Percentiles rank a stretch among this genome's conserved stretches.
These are phyloP conservation scores for Chloroclystis v-ata DNA, from an alignment of 2,888 invertebrate genomes.

Conservation along the genomic window DNA sequence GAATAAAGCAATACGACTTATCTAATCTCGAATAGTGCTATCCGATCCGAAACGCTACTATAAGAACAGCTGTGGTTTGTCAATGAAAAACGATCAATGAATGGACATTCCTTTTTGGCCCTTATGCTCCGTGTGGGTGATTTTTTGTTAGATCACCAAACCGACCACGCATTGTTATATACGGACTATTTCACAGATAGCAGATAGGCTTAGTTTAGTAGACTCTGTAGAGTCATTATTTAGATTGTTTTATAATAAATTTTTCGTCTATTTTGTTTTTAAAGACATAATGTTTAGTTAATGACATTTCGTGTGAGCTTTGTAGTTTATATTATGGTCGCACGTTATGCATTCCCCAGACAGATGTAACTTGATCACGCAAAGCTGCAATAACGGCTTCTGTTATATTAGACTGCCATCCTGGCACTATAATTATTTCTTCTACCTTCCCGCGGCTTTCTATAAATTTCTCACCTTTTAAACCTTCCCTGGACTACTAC, in stretches of 20 bases:
- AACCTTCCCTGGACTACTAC: no score
- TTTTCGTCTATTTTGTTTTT: slow-evolving; percentile 23
- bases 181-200: slow-evolving; percentile 22
- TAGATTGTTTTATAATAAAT: slow-evolving; percentile 19
- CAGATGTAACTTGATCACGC: slow-evolving; percentile 45
- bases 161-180: slow-evolving; percentile 21
- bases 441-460: no score
- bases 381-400: slow-evolving; percentile 48
- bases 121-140: slow-evolving; percentile 37
- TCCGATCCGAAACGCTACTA: slow-evolving; percentile 28
- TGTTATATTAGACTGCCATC: slow-evolving; percentile 54
- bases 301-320: slow-evolving; percentile 39
- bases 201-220: no score
- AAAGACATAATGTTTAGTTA: slow-evolving; percentile 39
- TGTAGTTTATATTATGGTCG: slow-evolving; percentile 31
- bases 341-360: slow-evolving; percentile 39
- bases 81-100: slow-evolving; percentile 48
- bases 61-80: slow-evolving; percentile 42
- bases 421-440: slow-evolving; percentile 40
- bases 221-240: slow-evolving; percentile 15
- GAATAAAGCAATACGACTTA: slow-evolving; percentile 31
- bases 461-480: no score
- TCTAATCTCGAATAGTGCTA: slow-evolving; percentile 30
- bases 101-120: slow-evolving; percentile 39
- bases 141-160: slow-evolving; percentile 17